These are phyloP conservation scores for Drosophila sechellia DNA, from an alignment of 1,140 invertebrate species.

Conservation along the genomic window DNA sequence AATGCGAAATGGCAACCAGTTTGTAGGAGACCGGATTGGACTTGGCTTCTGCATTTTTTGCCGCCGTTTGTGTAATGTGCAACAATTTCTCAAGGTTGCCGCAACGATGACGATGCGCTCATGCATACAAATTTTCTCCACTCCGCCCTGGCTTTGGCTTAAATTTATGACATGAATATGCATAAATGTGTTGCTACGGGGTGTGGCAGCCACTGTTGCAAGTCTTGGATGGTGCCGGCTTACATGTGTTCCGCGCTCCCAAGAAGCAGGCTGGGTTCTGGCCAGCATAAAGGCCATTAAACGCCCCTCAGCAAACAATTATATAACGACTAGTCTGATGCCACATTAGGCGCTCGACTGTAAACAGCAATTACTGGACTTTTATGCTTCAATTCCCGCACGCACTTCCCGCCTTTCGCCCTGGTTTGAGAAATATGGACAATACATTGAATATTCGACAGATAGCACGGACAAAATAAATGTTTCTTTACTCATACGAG, in stretches of 20 bases:
- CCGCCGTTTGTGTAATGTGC: constrained; percentile 38
- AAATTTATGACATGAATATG: constrained; percentile 83
- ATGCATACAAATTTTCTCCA: constrained; percentile 64
- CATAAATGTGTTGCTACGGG: constrained; percentile 72
- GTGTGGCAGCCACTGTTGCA: constrained; percentile 46
- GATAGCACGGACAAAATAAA: too few species aligned
- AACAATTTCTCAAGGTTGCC: constrained; percentile 72
- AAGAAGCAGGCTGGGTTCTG: constrained; percentile 27
- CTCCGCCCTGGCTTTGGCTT: constrained; percentile 22
- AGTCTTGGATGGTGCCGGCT: constrained; percentile 54
- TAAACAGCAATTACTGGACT: constrained; percentile 73
- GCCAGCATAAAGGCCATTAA: constrained; percentile 60
- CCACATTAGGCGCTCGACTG: constrained; percentile 69
- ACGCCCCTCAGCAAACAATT: constrained; percentile 81
- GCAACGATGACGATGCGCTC: constrained; percentile 55
- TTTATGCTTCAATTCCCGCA: constrained; percentile 75
- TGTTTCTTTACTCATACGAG: too few species aligned
- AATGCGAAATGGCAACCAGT: constrained; percentile 52
- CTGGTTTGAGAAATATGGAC: neutral
- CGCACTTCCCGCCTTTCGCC: constrained; percentile 14
- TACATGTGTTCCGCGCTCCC: constrained; percentile 59
- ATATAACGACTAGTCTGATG: constrained; percentile 60
- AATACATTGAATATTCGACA: neutral
- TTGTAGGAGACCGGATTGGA: constrained; percentile 46
- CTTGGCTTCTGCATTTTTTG: constrained; percentile 28